Evolutionary conservation across 2,113 vertebrate species (phyloP).

Genomic region (Neolamprologus cancellatus): DNA sequence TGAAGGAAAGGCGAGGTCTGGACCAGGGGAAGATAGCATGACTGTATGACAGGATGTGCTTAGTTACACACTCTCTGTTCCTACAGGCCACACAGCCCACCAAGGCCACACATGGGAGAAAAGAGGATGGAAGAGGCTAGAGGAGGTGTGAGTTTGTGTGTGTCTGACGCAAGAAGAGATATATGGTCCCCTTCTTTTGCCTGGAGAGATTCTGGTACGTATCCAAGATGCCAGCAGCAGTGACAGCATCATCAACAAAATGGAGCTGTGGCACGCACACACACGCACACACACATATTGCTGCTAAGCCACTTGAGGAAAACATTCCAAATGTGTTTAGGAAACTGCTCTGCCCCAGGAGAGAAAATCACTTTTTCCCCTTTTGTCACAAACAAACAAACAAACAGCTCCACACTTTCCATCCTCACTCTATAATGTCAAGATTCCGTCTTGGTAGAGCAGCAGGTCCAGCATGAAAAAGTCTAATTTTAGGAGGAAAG

Average conservation of each 20-base stretch:
- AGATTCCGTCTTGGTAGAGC: background rate
- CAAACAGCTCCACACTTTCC: conserved; percentile 28
- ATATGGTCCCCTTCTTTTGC: conserved; percentile 46
- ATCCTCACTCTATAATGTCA: background rate
- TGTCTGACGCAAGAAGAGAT: conserved; percentile 31
- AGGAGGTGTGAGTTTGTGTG: background rate
- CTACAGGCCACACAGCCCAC: conserved; percentile 52
- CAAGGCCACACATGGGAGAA: conserved; percentile 52
- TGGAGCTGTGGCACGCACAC: conserved; percentile 18
- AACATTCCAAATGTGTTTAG: conserved; percentile 62
- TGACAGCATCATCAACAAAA: conserved; percentile 70
- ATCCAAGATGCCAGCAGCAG: conserved; percentile 57
- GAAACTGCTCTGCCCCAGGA: conserved; percentile 47
- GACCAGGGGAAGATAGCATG: conserved; percentile 67
- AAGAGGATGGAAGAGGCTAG: background rate
- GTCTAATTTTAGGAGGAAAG: background rate
- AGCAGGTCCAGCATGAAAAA: conserved; percentile 4
- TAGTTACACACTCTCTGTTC: conserved; percentile 73
- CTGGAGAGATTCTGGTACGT: conserved; percentile 46
- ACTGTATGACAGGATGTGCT: conserved; percentile 76
- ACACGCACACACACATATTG: conserved; percentile 4
- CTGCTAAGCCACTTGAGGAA: conserved; percentile 60
- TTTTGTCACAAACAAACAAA: conserved; percentile 55
- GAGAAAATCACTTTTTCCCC: conserved; percentile 38
- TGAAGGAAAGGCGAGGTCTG: conserved; percentile 67